Evolutionary conservation across 2,113 vertebrate species (phyloP).

Genomic region (Capra hircus): DNA sequence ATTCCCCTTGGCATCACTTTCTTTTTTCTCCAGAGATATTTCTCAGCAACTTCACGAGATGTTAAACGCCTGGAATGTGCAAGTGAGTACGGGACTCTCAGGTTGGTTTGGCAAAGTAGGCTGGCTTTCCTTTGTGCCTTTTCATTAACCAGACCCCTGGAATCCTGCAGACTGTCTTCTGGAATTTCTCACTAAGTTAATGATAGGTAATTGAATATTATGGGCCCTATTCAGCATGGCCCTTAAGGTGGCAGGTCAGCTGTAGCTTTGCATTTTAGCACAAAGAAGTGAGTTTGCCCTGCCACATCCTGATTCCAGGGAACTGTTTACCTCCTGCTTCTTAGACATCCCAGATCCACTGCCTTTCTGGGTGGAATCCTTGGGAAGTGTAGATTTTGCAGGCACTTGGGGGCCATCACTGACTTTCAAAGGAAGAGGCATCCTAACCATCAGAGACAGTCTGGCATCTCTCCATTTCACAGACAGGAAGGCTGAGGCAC

Average conservation of each 20-base stretch:
- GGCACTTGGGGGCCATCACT: no score
- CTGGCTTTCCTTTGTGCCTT: not conserved
- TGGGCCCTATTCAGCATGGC: accelerated
- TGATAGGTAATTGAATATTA: accelerated
- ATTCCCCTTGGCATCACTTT: conserved; percentile 87
- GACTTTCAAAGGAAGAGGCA: no score
- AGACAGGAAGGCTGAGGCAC: no score
- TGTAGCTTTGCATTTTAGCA: not conserved
- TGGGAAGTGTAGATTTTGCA: no score
- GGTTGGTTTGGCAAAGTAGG: not conserved
- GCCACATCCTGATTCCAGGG: no score
- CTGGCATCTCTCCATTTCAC: no score
- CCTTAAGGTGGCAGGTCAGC: not conserved
- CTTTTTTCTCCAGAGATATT: conserved; percentile 88
- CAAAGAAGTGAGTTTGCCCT: not conserved
- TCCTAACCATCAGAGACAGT: no score
- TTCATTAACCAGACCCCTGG: not conserved
- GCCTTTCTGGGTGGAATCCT: no score
- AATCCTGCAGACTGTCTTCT: not conserved
- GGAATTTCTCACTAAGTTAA: not conserved
- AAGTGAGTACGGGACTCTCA: conserved; percentile 44
- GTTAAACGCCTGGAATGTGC: conserved; percentile 91
- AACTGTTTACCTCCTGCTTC: no score
- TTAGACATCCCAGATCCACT: no score
- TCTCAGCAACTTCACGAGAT: conserved; percentile 89